Base-by-base conservation (phyloP, 2,113 vertebrate species). In the Tachysurus vachellii region DNA sequence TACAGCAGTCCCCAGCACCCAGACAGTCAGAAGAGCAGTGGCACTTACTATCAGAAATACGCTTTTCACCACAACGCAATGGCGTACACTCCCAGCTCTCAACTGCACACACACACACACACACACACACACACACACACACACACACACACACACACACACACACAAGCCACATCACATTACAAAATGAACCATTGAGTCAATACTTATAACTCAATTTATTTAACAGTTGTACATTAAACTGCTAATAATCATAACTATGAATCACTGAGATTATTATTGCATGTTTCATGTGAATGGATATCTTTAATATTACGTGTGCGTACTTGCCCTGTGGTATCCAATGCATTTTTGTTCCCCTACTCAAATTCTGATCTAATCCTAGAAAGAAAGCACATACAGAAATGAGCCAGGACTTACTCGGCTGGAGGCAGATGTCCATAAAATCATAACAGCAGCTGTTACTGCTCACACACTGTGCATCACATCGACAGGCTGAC, bases 11-110 rank as follows among this genome's bases (percentile, higher is more conserved):
- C 9, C 91, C 92, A 2, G 87, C 64, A 11, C 56, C 82, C 71
- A 92, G 21, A 26, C 95, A 96, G 93, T 95, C 94, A 0, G 92
- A 89, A 0, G 93, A 93, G 31, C 95, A 96, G 87, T 94, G 94
- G 9, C 95, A 96, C 1, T 12, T 90, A 84, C 93, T 95, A 77
- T 88, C 64, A 0, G 10, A 8, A 5, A 94, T 50, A 54, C 95
- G 88, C 19, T 66, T 91, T 84, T 96, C 95, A 5, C 95, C 94
- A 56, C 95, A 96, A 5, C 95, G 94, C 5, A 93, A 68, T 16
- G 3, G 57, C 0, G 92, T 92, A 82, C 95, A 96, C 50, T 91
- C 92, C 95, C 95, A 96, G 88, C 64, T 92, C 90, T 95, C 23
- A 6, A 88, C 95, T 88, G 14, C 31, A 87, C 19, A 31, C 26